Base-by-base conservation (phyloP, 2,797 vertebrate species). In the Tolypeutes matacus region DNA sequence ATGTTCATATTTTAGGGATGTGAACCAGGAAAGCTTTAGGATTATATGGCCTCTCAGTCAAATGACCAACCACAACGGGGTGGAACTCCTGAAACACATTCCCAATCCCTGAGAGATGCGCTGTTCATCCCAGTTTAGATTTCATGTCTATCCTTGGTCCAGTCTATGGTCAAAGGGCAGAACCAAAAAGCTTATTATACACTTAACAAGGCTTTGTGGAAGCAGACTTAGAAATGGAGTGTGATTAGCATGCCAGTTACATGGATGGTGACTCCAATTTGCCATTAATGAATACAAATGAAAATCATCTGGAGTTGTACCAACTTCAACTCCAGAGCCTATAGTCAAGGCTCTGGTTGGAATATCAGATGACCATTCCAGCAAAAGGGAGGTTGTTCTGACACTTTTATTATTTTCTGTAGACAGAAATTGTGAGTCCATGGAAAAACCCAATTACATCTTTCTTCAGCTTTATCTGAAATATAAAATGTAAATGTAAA, bases 1-100 rank as follows among this genome's bases (percentile, higher is more conserved):
- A 20, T 9, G 3, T 42, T 1, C 15, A 1, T 2, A 0, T 12
- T 12, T 15, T 14, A 34, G n/a, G 25, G 17, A 0, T 17, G 11
- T 62, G 31, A 88, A 25, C 20, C 12, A 94, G 3, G 10, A 10
- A 29, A 13, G 25, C n/a, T 42, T 39, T 58, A 53, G 60, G 39
- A 84, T 18, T 15, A 3, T 34, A 4, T 70, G 67, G 36, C 67
- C 67, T 36, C 53, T 89, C 84, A 39, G 20, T 8, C 51, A 67
- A 60, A 34, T 27, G 60, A 42, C 27, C 2, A 46, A n/a, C 2
- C 53, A 53, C 21, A 75, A 2, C 21, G 2, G 3, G 14, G 0
- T n/a, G 39, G 13, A 69, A 65, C 1, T 4, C 49, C 42, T 46
- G 29, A 77, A 29, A 13, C 46, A 27, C 56, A 34, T 64, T 65